A percentile compares a stretch with the other conserved stretches of the same genome.
Conservation (phyloP, 2,113 vertebrate genomes). For the Anoplopoma fimbria region DNA sequence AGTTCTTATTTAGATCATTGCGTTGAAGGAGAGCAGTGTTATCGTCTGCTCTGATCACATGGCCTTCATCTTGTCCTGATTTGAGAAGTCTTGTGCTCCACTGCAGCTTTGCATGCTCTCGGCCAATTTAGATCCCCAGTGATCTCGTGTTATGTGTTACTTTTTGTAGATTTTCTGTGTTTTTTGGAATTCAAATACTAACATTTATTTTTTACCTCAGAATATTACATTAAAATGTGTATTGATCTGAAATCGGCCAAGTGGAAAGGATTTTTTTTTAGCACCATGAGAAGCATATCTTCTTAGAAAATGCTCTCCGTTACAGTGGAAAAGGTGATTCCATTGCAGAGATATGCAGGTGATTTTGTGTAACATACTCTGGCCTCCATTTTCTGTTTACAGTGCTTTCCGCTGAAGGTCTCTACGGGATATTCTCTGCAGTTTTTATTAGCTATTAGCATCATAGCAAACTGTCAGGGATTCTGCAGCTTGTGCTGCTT, state of each 20-base stretch:
- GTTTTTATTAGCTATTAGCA: slow-evolving; percentile 34
- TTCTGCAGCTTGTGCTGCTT: slow-evolving; percentile 19
- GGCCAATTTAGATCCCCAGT: slow-evolving; percentile 14
- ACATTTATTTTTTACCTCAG: background rate
- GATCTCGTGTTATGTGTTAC: background rate
- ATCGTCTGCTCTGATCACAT: slow-evolving; percentile 69
- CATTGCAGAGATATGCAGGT: background rate
- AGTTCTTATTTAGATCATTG: slow-evolving; percentile 64
- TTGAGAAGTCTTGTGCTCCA: slow-evolving; percentile 59
- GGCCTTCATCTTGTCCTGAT: slow-evolving; percentile 60
- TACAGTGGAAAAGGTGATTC: background rate
- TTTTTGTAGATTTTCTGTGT: background rate
- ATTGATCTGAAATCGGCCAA: background rate
- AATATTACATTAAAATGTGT: background rate
- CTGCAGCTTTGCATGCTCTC: slow-evolving; percentile 48
- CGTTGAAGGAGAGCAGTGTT: slow-evolving; percentile 55
- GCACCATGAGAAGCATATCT: background rate
- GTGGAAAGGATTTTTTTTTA: background rate
- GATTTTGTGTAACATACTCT: slow-evolving; percentile 7
- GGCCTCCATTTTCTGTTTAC: slow-evolving; percentile 39
- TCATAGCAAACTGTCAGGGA: slow-evolving; percentile 21
- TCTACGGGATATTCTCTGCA: slow-evolving; percentile 2
- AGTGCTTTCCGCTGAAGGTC: slow-evolving; percentile 10
- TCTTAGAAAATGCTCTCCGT: background rate
- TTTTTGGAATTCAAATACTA: slow-evolving; percentile 1